phyloP scores from a whole-genome alignment of 2,113 vertebrate species.

The Alexandromys fortis region DNA sequence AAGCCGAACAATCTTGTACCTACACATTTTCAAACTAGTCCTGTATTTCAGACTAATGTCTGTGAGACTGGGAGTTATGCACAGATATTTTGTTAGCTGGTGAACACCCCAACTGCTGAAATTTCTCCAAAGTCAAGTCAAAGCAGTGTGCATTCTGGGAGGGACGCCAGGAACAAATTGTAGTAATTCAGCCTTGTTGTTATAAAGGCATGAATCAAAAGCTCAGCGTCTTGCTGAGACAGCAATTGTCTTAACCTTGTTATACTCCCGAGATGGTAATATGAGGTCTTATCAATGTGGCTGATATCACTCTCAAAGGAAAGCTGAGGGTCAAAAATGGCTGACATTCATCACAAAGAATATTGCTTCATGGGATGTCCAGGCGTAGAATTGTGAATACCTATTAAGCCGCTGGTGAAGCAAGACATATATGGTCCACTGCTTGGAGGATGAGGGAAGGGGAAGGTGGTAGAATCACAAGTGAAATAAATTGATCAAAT shows the following conservation, averaged over 20 bases:
- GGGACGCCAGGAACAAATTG: conserved; percentile 85
- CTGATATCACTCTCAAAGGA: conserved; percentile 81
- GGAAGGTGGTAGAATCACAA: conserved; percentile 55
- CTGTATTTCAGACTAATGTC: conserved; percentile 41
- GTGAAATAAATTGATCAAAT: conserved; percentile 62
- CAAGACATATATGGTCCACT: conserved; percentile 67
- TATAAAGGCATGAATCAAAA: conserved; percentile 86
- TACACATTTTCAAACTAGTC: conserved; percentile 59
- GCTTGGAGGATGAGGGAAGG: conserved; percentile 56
- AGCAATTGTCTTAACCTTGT: conserved; percentile 86
- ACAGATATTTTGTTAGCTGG: conserved; percentile 73
- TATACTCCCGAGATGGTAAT: conserved; percentile 84
- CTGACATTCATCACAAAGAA: conserved; percentile 82
- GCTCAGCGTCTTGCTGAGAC: conserved; percentile 85
- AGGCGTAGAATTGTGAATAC: conserved; percentile 77
- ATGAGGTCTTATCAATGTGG: conserved; percentile 85
- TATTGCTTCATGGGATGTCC: conserved; percentile 79
- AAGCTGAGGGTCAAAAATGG: conserved; percentile 85
- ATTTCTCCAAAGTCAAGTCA: conserved; percentile 79
- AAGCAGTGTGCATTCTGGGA: conserved; percentile 82
- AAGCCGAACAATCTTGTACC: background rate
- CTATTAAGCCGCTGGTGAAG: conserved; percentile 77
- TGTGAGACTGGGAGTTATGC: conserved; percentile 2
- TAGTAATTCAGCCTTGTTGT: conserved; percentile 85
- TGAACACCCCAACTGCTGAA: conserved; percentile 70